Evolutionary conservation across 2,888 invertebrate genomes (phyloP).

Genomic region (Cactoblastis cactorum): DNA sequence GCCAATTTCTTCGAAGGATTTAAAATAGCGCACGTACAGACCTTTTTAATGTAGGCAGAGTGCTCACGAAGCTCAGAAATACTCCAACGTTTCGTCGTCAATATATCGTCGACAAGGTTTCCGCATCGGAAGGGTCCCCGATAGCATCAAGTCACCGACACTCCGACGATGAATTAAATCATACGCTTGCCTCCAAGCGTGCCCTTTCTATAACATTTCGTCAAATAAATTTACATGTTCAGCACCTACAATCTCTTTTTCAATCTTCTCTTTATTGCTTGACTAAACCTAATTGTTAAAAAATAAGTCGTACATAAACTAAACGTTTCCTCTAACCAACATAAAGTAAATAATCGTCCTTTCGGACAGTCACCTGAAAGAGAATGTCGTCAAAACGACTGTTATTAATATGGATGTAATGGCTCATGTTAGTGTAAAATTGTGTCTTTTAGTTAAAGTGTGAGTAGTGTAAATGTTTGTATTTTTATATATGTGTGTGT

Average conservation of each 20-base stretch:
- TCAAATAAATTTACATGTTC: constrained; percentile 63
- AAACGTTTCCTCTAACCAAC: constrained; percentile 42
- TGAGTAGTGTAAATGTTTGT: constrained; percentile 17
- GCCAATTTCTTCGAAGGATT: constrained; percentile 2
- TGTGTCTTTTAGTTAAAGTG: background rate
- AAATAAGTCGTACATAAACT: constrained; percentile 43
- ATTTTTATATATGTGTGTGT: constrained; percentile 1
- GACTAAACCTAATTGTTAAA: constrained; percentile 46
- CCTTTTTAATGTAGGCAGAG: background rate
- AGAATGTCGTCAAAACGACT: constrained; percentile 49
- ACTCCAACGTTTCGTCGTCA: constrained; percentile 30
- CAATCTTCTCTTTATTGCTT: constrained; percentile 34
- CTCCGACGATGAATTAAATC: constrained; percentile 71
- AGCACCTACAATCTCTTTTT: constrained; percentile 29
- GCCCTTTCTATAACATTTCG: constrained; percentile 77
- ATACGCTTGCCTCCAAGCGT: constrained; percentile 76
- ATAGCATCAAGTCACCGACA: constrained; percentile 53
- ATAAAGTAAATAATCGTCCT: constrained; percentile 29
- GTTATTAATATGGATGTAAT: constrained; percentile 36
- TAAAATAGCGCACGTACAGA: background rate
- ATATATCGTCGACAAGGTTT: constrained; percentile 34
- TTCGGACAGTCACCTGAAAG: constrained; percentile 54
- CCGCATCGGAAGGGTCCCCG: constrained; percentile 42
- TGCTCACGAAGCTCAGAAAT: background rate
- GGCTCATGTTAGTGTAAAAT: constrained; percentile 19